Evolutionary conservation across 2,888 invertebrate species (phyloP), one percentile per base, ranked within the genome.

Genomic region (Nomada ferruginata): DNA sequence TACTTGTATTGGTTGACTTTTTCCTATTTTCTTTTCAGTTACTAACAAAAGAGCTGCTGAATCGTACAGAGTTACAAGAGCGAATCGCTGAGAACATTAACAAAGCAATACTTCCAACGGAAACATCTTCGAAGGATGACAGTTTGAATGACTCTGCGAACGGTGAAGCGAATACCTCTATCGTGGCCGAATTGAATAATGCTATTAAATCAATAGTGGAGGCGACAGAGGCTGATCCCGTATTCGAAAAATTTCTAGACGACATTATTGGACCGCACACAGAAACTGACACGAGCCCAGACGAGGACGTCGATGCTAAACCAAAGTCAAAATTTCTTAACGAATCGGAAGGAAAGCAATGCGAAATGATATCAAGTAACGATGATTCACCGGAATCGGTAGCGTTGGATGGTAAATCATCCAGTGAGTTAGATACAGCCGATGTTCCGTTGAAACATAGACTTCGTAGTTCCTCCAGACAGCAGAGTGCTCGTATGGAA

Each of bases 11-110:
- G 47, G 15, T 10, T 18, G 26, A 7, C 15, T 0, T 64, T 83
- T 44, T 23, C 26, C 55, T 57, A 47, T 63, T 64, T 26, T 55
- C 20, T 60, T 23, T 18, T 50, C 13, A 94, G 94, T 91, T 94
- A 55, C 87, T 95, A 70, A 93, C 94, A 23, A 94, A 94, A 88
- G 94, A 94, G 71, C 89, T 95, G 10, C 87, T 95, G 68, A 94
- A 94, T 85, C 94, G 94, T 84, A 93, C 92, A 15, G 94, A 95
- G 93, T 91, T 95, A 61, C 95, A 95, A 87, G 94, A 95, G 86
- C 94, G 94, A 87, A 93, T 95, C 66, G 95, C 95, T 26, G 94
- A 95, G 77, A 95, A 94, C 86, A 95, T 95, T 69, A 95, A 95
- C 84, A 94, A 93, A 89, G 93, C 94, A 26, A 91, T 92, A 71